phyloP scores from a whole-genome alignment of 1,140 invertebrate species.

The Drosophila sturtevanti region DNA sequence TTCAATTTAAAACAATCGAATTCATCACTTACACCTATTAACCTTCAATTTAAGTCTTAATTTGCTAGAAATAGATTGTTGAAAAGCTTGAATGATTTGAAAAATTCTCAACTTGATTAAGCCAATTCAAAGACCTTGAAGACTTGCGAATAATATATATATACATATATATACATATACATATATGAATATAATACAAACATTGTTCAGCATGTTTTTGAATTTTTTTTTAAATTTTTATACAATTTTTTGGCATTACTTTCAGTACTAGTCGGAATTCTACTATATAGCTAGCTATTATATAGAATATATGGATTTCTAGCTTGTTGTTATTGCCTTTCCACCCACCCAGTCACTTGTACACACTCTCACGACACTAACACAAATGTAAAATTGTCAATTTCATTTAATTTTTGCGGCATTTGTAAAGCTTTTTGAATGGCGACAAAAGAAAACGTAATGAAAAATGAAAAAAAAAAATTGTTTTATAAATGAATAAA shows the following conservation, averaged over 20 bases:
- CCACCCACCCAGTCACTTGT: constrained; percentile 38
- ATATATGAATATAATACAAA: background rate
- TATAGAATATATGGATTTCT: constrained; percentile 8
- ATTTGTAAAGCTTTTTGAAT: constrained; percentile 36
- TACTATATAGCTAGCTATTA: background rate
- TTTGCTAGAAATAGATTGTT: constrained; percentile 5
- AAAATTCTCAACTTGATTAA: constrained; percentile 14
- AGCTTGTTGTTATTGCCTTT: constrained; percentile 39
- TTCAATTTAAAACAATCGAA: constrained; percentile 29
- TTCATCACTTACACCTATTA: constrained; percentile 47
- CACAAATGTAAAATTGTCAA: constrained; percentile 43
- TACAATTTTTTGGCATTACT: constrained; percentile 37
- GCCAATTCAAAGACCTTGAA: background rate
- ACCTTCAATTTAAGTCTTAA: constrained; percentile 48
- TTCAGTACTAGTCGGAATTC: constrained; percentile 13
- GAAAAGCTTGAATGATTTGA: background rate
- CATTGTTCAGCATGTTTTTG: background rate
- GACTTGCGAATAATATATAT: background rate
- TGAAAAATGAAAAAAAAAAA: constrained; percentile 51
- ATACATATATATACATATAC: too few relatives aligned
- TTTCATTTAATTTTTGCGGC: constrained; percentile 71
- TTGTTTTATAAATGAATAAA: constrained; percentile 60
- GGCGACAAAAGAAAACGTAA: constrained; percentile 7
- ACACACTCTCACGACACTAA: constrained; percentile 2
- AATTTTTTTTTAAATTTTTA: constrained; percentile 11